Conservation (phyloP, 1,140 invertebrate genomes). For the Drosophila willistoni region DNA sequence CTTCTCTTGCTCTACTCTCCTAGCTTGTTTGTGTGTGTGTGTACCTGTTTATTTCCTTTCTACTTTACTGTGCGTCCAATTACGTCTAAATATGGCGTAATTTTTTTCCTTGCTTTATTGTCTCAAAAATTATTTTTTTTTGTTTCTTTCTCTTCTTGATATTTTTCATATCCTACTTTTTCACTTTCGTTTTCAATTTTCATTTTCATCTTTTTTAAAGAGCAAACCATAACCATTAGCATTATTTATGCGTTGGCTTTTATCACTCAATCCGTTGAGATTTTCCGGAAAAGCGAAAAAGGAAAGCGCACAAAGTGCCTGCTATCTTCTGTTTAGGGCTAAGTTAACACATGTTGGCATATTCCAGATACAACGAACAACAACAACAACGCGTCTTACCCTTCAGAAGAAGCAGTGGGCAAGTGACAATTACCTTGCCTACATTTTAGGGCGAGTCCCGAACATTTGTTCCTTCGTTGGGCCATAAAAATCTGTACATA, state of each 20-base stretch:
- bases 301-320: not conserved
- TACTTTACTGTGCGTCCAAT: conserved; percentile 33
- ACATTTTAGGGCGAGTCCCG: conserved; percentile 44
- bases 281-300: not conserved
- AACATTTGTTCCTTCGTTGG: conserved; percentile 31
- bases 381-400: not conserved
- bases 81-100: conserved; percentile 57
- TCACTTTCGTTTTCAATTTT: conserved; percentile 10
- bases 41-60: conserved; percentile 59
- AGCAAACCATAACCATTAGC: conserved; percentile 46
- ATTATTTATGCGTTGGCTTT: conserved; percentile 47
- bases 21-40: conserved; percentile 13
- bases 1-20: not conserved
- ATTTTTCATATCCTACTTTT: conserved; percentile 27
- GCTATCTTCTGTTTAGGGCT: conserved; percentile 22
- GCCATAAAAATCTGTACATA: conserved; percentile 53
- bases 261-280: conserved; percentile 37
- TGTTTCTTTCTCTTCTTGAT: conserved; percentile 36
- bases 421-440: conserved; percentile 52
- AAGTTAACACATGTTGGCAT: conserved; percentile 51
- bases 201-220: not conserved
- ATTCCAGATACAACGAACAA: not conserved
- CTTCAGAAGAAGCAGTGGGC: conserved; percentile 13
- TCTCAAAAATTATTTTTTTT: conserved; percentile 42
- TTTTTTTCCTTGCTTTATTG: conserved; percentile 45